Evolutionary conservation across 2,797 vertebrate species (phyloP).

Genomic region (Parauchenoglanis punctatus): DNA sequence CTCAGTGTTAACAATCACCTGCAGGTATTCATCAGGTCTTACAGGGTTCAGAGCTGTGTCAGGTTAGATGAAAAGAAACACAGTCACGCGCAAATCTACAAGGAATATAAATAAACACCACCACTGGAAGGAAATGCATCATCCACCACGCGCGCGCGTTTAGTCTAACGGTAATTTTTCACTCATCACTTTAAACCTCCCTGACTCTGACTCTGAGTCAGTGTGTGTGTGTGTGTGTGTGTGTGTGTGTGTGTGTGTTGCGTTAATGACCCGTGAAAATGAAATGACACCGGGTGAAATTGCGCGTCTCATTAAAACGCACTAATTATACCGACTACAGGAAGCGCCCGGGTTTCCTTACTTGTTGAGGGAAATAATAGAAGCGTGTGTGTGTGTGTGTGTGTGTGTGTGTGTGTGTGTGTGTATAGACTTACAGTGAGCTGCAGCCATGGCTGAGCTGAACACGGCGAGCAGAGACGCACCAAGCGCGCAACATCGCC

Average conservation of each 20-base stretch:
- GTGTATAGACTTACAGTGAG: constrained; percentile 71
- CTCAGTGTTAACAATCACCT: neutral
- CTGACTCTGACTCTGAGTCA: neutral
- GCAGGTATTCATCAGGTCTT: too few species aligned
- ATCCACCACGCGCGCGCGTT: neutral
- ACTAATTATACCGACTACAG: neutral
- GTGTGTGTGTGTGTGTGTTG: neutral
- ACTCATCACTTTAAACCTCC: neutral
- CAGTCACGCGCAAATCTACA: neutral
- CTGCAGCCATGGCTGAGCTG: constrained; percentile 69
- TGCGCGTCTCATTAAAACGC: constrained; percentile 2
- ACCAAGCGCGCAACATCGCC: constrained; percentile 56
- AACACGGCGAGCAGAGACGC: constrained; percentile 64
- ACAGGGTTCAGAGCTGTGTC: neutral
- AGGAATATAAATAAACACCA: too few species aligned
- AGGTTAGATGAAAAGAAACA: neutral
- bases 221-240: neutral
- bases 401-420: constrained; percentile 14
- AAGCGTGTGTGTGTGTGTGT: constrained; percentile 2
- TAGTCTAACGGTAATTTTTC: neutral
- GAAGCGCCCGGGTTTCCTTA: neutral
- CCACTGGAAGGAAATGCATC: neutral
- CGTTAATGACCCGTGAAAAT: constrained; percentile 21
- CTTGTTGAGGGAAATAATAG: neutral
- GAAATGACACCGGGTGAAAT: neutral